Base-by-base conservation (phyloP, 2,113 vertebrate genomes). In the Procavia capensis region DNA sequence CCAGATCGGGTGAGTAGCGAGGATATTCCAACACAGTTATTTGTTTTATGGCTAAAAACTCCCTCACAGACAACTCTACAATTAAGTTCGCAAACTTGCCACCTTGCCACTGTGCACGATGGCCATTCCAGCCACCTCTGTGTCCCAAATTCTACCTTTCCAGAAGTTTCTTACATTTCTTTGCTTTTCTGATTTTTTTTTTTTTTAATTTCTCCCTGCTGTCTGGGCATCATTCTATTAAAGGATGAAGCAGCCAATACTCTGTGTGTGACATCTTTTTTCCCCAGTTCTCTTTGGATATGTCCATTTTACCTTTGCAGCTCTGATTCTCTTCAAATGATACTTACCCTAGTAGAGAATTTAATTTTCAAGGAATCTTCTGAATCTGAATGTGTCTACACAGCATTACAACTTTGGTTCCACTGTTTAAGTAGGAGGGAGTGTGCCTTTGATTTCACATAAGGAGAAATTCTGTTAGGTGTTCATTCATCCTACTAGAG, bases 321-420 rank as follows among this genome's bases (percentile, higher is more conserved):
- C 22, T 64, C 89, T 68, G 11, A 82, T 94, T 95, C 68, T 85
- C 45, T 64, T 86, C 50, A 75, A 57, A 31, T 76, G 29, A 85
- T 82, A 59, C 2, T 70, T 36, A 63, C 10, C 47, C 8, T 57
- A 10, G 50, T 41, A 68, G 63, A 45, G 36, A 76, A 43, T 24
- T 54, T 78, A 74, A 82, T 94, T 90, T 95, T 92, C 47, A 72
- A 91, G 27, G 57, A 3, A 29, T 70, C 54, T 89, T 97, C 75
- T 70, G 31, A 72, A 72, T 90, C n/a, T 59, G 70, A 87, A 72
- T 24, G 6, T 36, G 16, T 63, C 27, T 87, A 50, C 47, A 70
- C 86, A 80, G 61, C 47, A 64, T n/a, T 41, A 25, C 72, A 25
- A 88, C 14, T 45, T 57, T 70, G 27, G 59, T 90, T 79, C 61